Percentiles rank a stretch among this genome's conserved stretches.
These are phyloP conservation scores for Cyanoramphus novaezelandiae DNA, from an alignment of 2,113 vertebrate species.

Conservation along the genomic window DNA sequence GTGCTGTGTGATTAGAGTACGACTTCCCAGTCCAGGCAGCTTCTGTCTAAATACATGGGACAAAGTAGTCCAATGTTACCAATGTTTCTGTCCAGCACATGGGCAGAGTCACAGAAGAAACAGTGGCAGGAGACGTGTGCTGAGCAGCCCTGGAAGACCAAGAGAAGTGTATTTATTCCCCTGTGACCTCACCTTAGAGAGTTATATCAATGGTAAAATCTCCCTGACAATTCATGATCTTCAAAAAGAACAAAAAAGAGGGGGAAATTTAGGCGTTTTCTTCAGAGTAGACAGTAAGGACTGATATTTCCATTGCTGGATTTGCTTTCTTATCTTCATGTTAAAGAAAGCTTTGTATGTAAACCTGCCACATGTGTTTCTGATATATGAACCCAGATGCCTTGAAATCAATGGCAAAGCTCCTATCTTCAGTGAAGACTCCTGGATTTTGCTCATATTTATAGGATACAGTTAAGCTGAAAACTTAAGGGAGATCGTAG, in stretches of 20 bases:
- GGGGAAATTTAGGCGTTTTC: background rate
- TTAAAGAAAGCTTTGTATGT: background rate
- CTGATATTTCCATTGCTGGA: background rate
- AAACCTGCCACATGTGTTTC: background rate
- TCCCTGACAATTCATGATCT: background rate
- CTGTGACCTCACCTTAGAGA: background rate
- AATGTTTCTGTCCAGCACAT: background rate
- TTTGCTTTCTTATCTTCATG: slow-evolving; percentile 1
- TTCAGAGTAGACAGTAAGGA: background rate
- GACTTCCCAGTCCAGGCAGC: background rate
- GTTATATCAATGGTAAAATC: background rate
- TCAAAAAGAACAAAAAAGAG: background rate
- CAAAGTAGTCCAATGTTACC: background rate
- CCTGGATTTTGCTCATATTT: background rate
- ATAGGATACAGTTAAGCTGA: background rate
- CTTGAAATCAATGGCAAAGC: slow-evolving; percentile 1
- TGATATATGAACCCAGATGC: background rate
- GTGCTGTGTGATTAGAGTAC: background rate
- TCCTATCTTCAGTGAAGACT: background rate
- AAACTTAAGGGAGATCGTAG: background rate
- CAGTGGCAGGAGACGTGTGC: background rate
- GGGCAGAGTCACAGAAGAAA: background rate
- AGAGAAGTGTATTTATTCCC: background rate
- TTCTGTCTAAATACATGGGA: background rate
- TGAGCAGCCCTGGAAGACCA: background rate